phyloP scores from a whole-genome alignment of 53 echinoderm and acorn worm genomes.

The Henricia sp. region DNA sequence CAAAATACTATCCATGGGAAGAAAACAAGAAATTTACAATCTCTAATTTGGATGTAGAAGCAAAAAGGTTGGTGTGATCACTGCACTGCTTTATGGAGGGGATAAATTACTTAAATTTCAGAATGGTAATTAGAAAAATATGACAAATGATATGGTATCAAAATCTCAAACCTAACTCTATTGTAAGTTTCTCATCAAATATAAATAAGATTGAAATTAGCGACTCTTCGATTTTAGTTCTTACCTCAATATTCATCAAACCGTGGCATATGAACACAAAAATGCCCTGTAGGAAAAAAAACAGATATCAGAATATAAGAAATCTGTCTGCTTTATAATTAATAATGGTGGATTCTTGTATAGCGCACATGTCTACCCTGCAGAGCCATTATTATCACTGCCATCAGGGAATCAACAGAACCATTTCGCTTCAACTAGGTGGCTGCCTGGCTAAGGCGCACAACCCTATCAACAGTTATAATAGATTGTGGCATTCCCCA shows the following conservation, averaged over 20 bases:
- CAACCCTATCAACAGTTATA: too few species aligned
- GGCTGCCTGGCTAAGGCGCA: too few species aligned
- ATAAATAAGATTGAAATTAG: background rate
- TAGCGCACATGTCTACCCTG: too few species aligned
- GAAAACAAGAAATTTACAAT: too few species aligned
- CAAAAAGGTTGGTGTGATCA: background rate
- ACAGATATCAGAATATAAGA: too few species aligned
- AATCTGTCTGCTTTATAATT: too few species aligned
- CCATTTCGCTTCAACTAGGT: too few species aligned
- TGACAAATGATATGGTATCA: background rate
- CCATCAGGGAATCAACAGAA: too few species aligned
- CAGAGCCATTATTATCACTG: too few species aligned
- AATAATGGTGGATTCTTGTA: too few species aligned
- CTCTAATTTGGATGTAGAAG: background rate
- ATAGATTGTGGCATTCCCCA: too few species aligned
- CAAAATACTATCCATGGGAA: too few species aligned
- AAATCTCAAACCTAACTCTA: background rate
- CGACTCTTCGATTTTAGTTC: background rate
- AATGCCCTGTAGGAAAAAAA: slow-evolving; percentile 39
- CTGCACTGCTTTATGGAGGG: background rate
- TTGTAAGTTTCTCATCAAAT: background rate
- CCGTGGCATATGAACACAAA: slow-evolving; percentile 64
- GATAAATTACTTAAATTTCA: background rate
- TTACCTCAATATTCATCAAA: slow-evolving; percentile 61
- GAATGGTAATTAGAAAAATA: background rate